A percentile compares a stretch with the other conserved stretches of the same genome.
Evolutionary conservation across 2,797 vertebrate genomes (phyloP).

Genomic region (Sparidentex hasta): DNA sequence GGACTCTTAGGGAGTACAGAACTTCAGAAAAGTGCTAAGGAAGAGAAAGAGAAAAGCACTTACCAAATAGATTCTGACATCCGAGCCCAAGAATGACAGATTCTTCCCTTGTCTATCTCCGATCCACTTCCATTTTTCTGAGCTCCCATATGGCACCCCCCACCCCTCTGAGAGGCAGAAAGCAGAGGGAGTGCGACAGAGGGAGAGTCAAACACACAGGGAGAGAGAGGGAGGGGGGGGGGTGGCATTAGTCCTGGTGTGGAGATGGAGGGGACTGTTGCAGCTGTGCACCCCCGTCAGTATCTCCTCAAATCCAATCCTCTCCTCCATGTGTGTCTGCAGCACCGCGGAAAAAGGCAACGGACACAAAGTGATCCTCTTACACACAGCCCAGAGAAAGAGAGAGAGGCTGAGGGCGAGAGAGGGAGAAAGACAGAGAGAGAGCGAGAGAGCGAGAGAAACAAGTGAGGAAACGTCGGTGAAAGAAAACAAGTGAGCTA

Average conservation of each 20-base stretch:
- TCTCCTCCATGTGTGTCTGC: conserved; percentile 76
- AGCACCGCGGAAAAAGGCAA: conserved; percentile 76
- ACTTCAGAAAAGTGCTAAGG: conserved; percentile 50
- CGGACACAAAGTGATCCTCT: conserved; percentile 84
- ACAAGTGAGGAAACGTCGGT: conserved; percentile 24
- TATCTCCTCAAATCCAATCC: conserved; percentile 80
- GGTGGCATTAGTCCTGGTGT: conserved; percentile 68
- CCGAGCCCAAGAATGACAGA: conserved; percentile 82
- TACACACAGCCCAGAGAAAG: conserved; percentile 70
- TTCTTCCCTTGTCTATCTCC: conserved; percentile 82
- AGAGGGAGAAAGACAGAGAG: conserved; percentile 22
- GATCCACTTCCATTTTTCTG: conserved; percentile 88
- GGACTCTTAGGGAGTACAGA: conserved; percentile 12
- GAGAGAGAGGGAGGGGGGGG: conserved; percentile 26
- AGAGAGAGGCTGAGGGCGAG: conserved; percentile 44
- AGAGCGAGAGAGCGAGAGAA: conserved; percentile 23
- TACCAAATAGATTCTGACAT: conserved; percentile 87
- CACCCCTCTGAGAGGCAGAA: conserved; percentile 78
- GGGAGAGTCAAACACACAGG: conserved; percentile 58
- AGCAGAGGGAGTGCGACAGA: conserved; percentile 68
- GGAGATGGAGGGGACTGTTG: conserved; percentile 86
- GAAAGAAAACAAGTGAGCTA: conserved; percentile 72
- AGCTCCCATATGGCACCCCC: conserved; percentile 84
- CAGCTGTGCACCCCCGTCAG: conserved; percentile 90
- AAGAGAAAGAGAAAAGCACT: conserved; percentile 76